These are phyloP conservation scores for Nanger granti DNA, from an alignment of 2,113 vertebrate genomes.

Conservation along the genomic window DNA sequence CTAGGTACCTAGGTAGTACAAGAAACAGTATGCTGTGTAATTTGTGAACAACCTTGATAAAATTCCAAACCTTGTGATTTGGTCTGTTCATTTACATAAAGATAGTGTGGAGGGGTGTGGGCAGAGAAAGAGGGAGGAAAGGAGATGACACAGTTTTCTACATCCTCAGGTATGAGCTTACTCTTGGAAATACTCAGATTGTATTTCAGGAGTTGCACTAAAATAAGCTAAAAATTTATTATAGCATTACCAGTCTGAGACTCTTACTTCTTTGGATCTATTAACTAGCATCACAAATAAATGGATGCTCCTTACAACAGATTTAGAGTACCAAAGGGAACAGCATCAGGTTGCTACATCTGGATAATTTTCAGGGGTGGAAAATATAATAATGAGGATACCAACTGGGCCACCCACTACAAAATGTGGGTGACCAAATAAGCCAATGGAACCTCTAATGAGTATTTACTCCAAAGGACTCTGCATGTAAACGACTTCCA, in stretches of 20 bases:
- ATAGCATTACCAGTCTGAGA: conserved; percentile 22
- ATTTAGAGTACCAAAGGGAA: background rate
- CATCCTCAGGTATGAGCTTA: background rate
- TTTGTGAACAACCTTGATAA: background rate
- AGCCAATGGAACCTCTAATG: conserved; percentile 70
- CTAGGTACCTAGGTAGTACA: background rate
- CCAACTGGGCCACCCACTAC: conserved; percentile 78
- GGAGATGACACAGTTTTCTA: background rate
- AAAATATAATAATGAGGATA: conserved; percentile 70
- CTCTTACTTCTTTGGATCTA: conserved; percentile 55
- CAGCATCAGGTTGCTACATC: conserved; percentile 66
- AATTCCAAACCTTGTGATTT: background rate
- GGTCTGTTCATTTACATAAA: background rate
- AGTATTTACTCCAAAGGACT: conserved; percentile 75
- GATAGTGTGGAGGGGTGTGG: background rate
- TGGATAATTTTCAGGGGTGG: conserved; percentile 71
- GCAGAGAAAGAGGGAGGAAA: background rate
- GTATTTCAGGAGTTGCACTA: background rate
- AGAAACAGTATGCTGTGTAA: background rate
- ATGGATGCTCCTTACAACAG: conserved; percentile 28
- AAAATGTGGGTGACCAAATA: conserved; percentile 74
- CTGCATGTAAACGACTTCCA: conserved; percentile 73
- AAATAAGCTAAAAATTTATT: background rate
- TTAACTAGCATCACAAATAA: conserved; percentile 51
- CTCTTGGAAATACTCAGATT: background rate